These are phyloP conservation scores for Vulpes lagopus DNA, from an alignment of 2,113 vertebrate species.

Conservation along the genomic window DNA sequence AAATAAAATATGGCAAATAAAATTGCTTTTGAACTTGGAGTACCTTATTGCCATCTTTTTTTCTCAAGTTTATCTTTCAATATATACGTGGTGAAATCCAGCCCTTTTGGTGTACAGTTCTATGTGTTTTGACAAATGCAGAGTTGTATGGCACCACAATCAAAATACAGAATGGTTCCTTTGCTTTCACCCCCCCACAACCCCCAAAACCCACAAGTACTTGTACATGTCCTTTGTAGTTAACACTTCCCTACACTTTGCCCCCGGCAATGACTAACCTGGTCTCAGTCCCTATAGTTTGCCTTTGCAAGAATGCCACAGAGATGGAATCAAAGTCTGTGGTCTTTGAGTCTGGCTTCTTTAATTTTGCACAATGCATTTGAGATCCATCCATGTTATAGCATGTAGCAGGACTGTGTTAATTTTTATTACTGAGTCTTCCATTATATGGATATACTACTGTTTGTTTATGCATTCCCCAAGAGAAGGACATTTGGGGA, in stretches of 20 bases:
- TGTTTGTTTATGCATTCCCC: not conserved
- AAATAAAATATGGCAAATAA: conserved; percentile 7
- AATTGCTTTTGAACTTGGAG: not conserved
- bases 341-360: not conserved
- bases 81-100: not conserved
- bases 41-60: conserved; percentile 21
- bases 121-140: not conserved
- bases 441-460: not conserved
- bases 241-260: not conserved
- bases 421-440: not conserved
- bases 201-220: not conserved
- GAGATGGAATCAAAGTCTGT: not conserved
- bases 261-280: not conserved
- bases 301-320: not conserved
- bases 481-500: not conserved
- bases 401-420: not conserved
- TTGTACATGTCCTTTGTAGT: not conserved
- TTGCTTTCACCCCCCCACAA: accelerated
- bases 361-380: not conserved
- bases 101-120: not conserved
- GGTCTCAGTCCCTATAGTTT: not conserved
- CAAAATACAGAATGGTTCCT: not conserved
- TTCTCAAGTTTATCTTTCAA: conserved; percentile 16
- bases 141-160: not conserved
- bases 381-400: not conserved